Evolutionary conservation across 2,113 vertebrate genomes (phyloP), one percentile per base, ranked within the genome.

Genomic region (Dolichotis patagonum): DNA sequence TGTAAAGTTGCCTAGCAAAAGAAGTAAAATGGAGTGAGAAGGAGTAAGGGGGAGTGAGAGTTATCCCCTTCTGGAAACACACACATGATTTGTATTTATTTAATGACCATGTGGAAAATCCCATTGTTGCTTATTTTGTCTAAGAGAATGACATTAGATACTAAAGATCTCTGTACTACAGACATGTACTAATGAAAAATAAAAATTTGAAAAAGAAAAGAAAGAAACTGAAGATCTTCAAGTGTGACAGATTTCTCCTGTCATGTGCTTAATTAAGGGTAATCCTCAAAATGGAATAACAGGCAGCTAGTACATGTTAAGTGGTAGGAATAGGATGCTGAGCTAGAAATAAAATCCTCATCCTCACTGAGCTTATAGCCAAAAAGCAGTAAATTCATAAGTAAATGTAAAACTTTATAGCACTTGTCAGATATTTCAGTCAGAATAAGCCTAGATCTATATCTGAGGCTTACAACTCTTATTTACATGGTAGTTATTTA

Each of bases 401-500:
- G 17, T 71, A n/a, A 82, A 41, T 82, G 2, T 65, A 77, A 65
- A 95, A 69, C 52, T 69, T 60, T 58, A 8, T 52, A 17, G 1
- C n/a, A 32, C 86, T 54, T 90, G 91, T 17, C 54, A 78, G 46
- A 80, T 96, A 32, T 13, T 90, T 90, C 89, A 69, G n/a, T 88
- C n/a, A 85, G 80, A 95, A 75, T 88, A 83, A 91, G 58, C 67
- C n/a, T n/a, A 32, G 2, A 49, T 85, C 5, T 46, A 49, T 88
- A 30, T 19, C 46, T 77, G 12, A 80, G 56, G 26, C 49, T 82
- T 97, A 43, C 49, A 77, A 26, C 52, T 89, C 43, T 46, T n/a
- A n/a, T n/a, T n/a, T 95, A 71, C 1, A 16, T 82, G n/a, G 30
- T 80, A 52, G 19, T 85, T 92, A 35, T 80, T 95, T 85, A 67